phyloP scores from a whole-genome alignment of 1,140 invertebrate species.

The Diachasma alloeum region DNA sequence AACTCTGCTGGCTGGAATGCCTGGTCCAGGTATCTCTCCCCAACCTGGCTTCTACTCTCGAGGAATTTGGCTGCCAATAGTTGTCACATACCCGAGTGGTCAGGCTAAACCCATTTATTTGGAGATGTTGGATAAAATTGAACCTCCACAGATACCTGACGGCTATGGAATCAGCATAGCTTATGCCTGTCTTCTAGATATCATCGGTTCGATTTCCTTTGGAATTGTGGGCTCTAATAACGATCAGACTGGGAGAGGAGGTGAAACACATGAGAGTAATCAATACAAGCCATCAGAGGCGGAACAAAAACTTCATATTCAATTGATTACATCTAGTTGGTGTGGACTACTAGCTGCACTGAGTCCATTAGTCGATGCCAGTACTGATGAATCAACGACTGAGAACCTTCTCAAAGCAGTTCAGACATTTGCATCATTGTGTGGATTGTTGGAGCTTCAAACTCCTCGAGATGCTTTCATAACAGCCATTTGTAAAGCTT shows the following conservation, averaged over 20 bases:
- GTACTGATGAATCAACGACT: conserved; percentile 89
- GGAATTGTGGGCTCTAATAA: conserved; percentile 69
- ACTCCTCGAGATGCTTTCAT: conserved; percentile 91
- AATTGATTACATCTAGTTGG: conserved; percentile 95
- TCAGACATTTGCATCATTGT: conserved; percentile 84
- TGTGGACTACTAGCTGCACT: conserved; percentile 91
- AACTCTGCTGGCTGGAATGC: conserved; percentile 73
- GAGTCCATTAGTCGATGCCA: conserved; percentile 91
- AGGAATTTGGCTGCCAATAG: conserved; percentile 89
- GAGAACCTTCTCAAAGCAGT: conserved; percentile 92
- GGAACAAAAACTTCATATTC: conserved; percentile 70
- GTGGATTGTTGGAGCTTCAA: conserved; percentile 77
- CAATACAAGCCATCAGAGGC: conserved; percentile 64
- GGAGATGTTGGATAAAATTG: conserved; percentile 94
- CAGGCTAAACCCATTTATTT: conserved; percentile 89
- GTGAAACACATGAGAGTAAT: conserved; percentile 42
- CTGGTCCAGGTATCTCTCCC: conserved; percentile 81
- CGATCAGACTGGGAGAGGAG: conserved; percentile 43
- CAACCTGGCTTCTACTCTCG: conserved; percentile 93
- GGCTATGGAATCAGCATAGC: conserved; percentile 96
- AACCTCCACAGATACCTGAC: conserved; percentile 91
- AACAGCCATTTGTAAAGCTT: conserved; percentile 92
- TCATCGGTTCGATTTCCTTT: conserved; percentile 81
- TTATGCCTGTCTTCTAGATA: conserved; percentile 90
- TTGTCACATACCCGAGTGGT: conserved; percentile 84